A percentile compares a stretch with the other conserved stretches of the same genome.
These are phyloP conservation scores for Drosophila falleni DNA, from an alignment of 2,888 invertebrate species.

Conservation along the genomic window DNA sequence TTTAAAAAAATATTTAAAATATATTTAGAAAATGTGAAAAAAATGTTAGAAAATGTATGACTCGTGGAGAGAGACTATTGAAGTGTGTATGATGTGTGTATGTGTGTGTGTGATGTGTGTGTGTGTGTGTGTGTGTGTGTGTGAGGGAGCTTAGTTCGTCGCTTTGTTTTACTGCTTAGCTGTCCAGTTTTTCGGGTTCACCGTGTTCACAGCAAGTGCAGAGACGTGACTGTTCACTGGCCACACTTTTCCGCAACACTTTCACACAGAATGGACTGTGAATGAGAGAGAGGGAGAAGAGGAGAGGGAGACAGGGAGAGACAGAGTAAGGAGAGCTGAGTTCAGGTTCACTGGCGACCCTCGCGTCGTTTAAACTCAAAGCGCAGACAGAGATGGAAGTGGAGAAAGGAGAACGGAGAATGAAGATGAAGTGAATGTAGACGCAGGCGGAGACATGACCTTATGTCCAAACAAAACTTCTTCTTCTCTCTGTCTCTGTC, in stretches of 20 bases:
- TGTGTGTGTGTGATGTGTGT: constrained; percentile 15
- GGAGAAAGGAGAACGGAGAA: constrained; percentile 13
- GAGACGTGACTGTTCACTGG: constrained; percentile 57
- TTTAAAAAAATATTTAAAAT: no score
- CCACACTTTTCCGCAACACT: constrained; percentile 65
- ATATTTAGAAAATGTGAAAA: no score
- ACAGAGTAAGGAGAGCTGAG: constrained; percentile 41
- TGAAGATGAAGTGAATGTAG: constrained; percentile 9
- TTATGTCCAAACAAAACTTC: constrained; percentile 31
- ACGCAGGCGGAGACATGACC: constrained; percentile 41
- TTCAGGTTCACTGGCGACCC: constrained; percentile 63
- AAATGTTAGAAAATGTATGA: not conserved
- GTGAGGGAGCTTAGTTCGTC: constrained; percentile 59
- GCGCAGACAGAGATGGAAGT: constrained; percentile 7
- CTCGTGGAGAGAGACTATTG: not conserved
- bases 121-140: constrained; percentile 40
- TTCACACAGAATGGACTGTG: constrained; percentile 21
- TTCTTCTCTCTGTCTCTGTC: constrained; percentile 3
- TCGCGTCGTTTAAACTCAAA: constrained; percentile 39
- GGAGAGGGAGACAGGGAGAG: not conserved
- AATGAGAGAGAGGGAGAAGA: no score
- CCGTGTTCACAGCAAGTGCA: constrained; percentile 44
- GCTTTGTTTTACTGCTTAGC: constrained; percentile 75
- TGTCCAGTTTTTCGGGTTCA: constrained; percentile 58
- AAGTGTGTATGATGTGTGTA: not conserved